Evolutionary conservation across 2,113 vertebrate genomes (phyloP), one percentile per base, ranked within the genome.

Genomic region (Xiphorhynchus elegans): DNA sequence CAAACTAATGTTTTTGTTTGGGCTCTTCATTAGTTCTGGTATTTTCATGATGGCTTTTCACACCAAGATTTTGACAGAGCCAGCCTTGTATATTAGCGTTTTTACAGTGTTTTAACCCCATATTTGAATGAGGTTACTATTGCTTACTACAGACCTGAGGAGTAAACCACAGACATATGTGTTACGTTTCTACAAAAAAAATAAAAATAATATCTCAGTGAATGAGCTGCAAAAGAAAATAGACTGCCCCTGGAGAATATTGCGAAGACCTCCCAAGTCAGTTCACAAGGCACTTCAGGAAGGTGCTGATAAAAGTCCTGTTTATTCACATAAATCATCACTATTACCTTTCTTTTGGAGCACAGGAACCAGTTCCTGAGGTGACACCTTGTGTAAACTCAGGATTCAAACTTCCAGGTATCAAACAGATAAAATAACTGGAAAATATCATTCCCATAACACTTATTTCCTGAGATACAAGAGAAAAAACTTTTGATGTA

Each of bases 381-480:
- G 39, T 58, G 18, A 63, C 75, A 90, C 19, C 33, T 37, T 9
- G 44, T 33, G 23, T 46, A 56, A 49, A 56, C 53, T 68, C 58
- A 60, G 59, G 37, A 77, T 75, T 39, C 63, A 42, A 89, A 24
- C 52, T 78, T 70, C 50, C 24, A 39, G 20, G 7, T 90, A 73
- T 63, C 62, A 95, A 93, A 90, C 29, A 90, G 55, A 37, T 74
- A 69, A 67, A 67, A 35, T 67, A 70, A 84, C 63, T 62, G 67
- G 35, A 93, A 93, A 78, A 79, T 89, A 93, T 72, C 55, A 44
- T 80, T 91, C 35, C 42, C 14, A 24, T 37, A 70, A 62, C 76
- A 69, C 66, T 63, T 91, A 59, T 86, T 89, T 77, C 59, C 28
- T 72, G 35, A 78, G 44, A 82, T 37, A 56, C 4, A 74, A 93